Evolutionary conservation across 1,140 invertebrate genomes (phyloP), one percentile per base, ranked within the genome.

Genomic region (Copidosoma floridanum): DNA sequence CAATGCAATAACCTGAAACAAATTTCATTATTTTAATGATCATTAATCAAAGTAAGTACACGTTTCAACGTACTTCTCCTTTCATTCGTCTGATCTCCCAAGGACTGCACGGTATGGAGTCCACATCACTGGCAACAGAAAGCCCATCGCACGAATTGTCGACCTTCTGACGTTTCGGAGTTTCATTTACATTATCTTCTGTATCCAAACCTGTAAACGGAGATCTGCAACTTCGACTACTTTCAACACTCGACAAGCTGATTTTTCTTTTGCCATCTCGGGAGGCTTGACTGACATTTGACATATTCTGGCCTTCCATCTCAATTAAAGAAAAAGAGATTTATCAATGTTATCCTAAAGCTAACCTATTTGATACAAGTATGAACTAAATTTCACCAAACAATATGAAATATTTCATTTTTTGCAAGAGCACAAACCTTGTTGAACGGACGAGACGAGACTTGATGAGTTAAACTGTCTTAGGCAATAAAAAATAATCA

Each of bases 1-100:
- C 16, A 81, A 66, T 6, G 75, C 72, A 52, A 81, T 66, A 3
- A 78, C 51, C 77, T 78, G 23, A 3, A 35, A 32, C 26, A 14
- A 47, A 43, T 50, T 63, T 21, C 4, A 32, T 43, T 27, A 29
- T 8, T 51, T 40, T 38, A 27, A 44, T 12, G 44, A 29, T 48
- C 27, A 37, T 0, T 38, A 8, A 3, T 48, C 26, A 44, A 48
- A 51, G 1, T 29, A 35, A 48, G 50, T 40, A 35, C 8, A 56
- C 29, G 3, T 40, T 47, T 50, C 21, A 7, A 4, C 21, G 56
- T 63, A 69, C 68, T 40, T 72, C 71, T 41, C 64, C 68, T 44
- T 64, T 71, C 56, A 72, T 51, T 26, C 57, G 59, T 43, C 68
- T 24, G 65, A 65, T 71, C 59, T 72, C 71, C 69, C 69, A 72